Evolutionary conservation across 2,888 invertebrate genomes (phyloP), one percentile per base, ranked within the genome.

Genomic region (Nesidiocoris tenuis): DNA sequence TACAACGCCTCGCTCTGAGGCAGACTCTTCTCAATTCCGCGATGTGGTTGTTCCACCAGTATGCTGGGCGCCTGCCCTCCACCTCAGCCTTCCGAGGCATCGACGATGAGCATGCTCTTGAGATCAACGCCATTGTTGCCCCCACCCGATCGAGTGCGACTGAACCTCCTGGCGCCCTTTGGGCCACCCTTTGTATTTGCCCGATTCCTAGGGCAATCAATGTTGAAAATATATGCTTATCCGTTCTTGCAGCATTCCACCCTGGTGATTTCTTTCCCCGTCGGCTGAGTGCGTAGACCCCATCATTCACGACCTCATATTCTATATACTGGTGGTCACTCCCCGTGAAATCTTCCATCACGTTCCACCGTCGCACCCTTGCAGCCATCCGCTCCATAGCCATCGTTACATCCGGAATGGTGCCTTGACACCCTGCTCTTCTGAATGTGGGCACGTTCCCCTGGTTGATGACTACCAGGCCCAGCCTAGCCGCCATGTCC

Each of bases 41-140:
- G 21, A 80, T 80, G 21, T 80, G 79, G 7, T 68, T 65, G 56
- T 77, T 80, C 81, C 80, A 80, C 80, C 80, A 80, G 74, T 80
- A 79, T 1, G 76, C 79, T 22, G 79, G 75, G 19, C 17, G 61
- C 19, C 64, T 76, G 63, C 65, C 76, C 22, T 64, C n/a, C 3
- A 77, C 18, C 39, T 21, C 55, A 54, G 59, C 25, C 74, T 54
- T 61, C n/a, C 68, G 56, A 0, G 79, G 77, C 79, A 80, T 81
- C 7, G 66, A 2, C n/a, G 21, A 17, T 17, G 18, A 21, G 19
- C 68, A 68, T 19, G 68, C 68, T 22, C 65, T 25, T 16, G 65
- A 25, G 9, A 23, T n/a, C 16, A 65, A 17, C 5, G 16, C 25
- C 65, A 65, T 65, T 12, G 65, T 65, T 25, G 65, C 65, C n/a